phyloP scores from a whole-genome alignment of 2,888 invertebrate genomes.

The Oscheius sp. region DNA sequence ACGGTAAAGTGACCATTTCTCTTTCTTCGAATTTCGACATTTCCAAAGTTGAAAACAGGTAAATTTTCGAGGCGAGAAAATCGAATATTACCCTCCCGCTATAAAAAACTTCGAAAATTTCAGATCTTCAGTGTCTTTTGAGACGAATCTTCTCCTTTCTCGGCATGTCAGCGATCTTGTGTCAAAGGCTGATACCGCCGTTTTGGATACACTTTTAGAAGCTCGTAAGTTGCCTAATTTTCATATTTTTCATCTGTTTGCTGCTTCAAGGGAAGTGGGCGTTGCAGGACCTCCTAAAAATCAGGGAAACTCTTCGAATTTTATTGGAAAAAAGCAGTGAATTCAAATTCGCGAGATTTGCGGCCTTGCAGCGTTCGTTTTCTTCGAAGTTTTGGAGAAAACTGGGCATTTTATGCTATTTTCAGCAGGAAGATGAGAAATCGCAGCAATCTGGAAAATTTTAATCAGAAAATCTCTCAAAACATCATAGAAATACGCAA shows the following conservation, averaged over 20 bases:
- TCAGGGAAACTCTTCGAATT: too few species aligned
- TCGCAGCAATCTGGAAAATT: background rate
- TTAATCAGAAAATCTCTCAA: too few species aligned
- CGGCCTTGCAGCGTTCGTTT: too few species aligned
- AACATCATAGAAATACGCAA: too few species aligned
- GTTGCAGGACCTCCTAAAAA: too few species aligned
- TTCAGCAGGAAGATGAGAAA: background rate
- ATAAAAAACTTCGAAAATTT: too few species aligned
- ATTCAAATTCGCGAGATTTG: too few species aligned
- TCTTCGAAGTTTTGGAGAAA: too few species aligned
- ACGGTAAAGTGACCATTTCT: conserved; percentile 21
- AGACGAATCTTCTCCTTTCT: conserved; percentile 4
- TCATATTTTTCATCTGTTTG: too few species aligned
- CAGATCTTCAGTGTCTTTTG: conserved; percentile 11
- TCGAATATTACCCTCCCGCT: too few species aligned
- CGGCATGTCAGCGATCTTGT: conserved; percentile 3
- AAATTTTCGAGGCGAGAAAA: background rate
- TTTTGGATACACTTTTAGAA: conserved; percentile 26
- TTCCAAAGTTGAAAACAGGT: conserved; percentile 30
- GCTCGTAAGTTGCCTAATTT: conserved; percentile 29
- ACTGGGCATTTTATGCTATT: background rate
- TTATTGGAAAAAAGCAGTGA: too few species aligned
- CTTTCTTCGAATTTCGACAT: conserved; percentile 1
- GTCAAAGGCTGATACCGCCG: conserved; percentile 9
- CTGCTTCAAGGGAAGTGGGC: too few species aligned